phyloP scores from a whole-genome alignment of 2,797 vertebrate genomes.

The Ptychadena robeensis region DNA sequence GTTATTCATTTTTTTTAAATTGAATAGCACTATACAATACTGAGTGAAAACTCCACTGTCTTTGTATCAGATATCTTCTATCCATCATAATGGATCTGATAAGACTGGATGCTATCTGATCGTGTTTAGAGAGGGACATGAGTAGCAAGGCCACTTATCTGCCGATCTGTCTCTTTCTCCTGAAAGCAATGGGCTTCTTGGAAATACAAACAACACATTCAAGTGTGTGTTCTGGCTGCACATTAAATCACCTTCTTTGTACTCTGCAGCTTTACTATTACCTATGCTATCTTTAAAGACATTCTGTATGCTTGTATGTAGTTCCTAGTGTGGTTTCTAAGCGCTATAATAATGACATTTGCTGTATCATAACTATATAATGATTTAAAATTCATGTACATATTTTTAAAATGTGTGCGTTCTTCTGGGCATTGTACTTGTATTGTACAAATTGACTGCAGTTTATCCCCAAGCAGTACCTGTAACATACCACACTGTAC shows the following conservation, averaged over 20 bases:
- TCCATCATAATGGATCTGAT: too few relatives aligned
- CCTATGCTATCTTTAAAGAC: not conserved
- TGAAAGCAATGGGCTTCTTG: too few relatives aligned
- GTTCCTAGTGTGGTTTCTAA: not conserved
- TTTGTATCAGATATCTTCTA: too few relatives aligned
- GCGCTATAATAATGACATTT: not conserved
- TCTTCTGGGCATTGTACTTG: too few relatives aligned
- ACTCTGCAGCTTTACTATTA: not conserved
- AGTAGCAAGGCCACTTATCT: not conserved
- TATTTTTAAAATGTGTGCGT: not conserved
- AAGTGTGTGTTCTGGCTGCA: too few relatives aligned
- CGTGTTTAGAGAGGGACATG: not conserved
- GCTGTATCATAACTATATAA: not conserved
- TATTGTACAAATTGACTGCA: not conserved
- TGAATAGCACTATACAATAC: too few relatives aligned
- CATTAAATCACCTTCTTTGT: not conserved
- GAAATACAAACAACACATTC: too few relatives aligned
- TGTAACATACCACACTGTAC: not conserved
- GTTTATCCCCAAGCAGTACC: not conserved
- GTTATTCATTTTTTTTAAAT: too few relatives aligned
- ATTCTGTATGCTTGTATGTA: not conserved
- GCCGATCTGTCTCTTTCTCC: not conserved
- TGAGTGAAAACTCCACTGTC: too few relatives aligned
- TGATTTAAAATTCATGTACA: not conserved
- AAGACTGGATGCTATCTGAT: not conserved